Evolutionary conservation across 2,888 invertebrate genomes (phyloP).

Genomic region (Drosophila yooni): DNA sequence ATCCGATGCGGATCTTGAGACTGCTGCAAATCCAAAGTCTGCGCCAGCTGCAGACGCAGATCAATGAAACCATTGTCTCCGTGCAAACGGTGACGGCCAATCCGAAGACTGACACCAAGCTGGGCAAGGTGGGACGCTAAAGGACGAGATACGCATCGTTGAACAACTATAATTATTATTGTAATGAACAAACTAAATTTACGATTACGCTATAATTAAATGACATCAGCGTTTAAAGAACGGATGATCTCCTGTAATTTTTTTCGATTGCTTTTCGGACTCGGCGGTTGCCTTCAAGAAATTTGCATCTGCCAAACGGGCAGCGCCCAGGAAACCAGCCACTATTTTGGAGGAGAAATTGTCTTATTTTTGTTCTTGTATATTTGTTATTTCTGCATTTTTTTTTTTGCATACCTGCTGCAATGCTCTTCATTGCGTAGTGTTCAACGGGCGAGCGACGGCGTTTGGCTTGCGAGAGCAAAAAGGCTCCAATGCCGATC

Average conservation of each 20-base stretch:
- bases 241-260: constrained; percentile 29
- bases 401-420: constrained; percentile 62
- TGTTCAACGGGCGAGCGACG: constrained; percentile 76
- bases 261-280: constrained; percentile 25
- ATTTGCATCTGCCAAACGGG: constrained; percentile 86
- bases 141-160: constrained; percentile 52
- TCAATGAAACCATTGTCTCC: constrained; percentile 96
- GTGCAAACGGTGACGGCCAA: constrained; percentile 97
- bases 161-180: constrained; percentile 41
- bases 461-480: constrained; percentile 87
- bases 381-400: neutral
- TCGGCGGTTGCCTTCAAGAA: constrained; percentile 64
- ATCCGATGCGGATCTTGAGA: constrained; percentile 91
- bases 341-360: constrained; percentile 82
- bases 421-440: constrained; percentile 69
- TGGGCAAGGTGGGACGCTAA: constrained; percentile 94
- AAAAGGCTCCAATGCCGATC: constrained; percentile 88
- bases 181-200: constrained; percentile 47
- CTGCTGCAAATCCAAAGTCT: constrained; percentile 88
- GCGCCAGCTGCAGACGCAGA: constrained; percentile 92
- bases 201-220: constrained; percentile 17
- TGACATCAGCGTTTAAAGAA: constrained; percentile 57
- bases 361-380: neutral
- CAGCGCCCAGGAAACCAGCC: constrained; percentile 87
- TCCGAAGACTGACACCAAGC: constrained; percentile 97